Conservation (phyloP, 2,888 invertebrate genomes). For the Hydrotaea diabolus region DNA sequence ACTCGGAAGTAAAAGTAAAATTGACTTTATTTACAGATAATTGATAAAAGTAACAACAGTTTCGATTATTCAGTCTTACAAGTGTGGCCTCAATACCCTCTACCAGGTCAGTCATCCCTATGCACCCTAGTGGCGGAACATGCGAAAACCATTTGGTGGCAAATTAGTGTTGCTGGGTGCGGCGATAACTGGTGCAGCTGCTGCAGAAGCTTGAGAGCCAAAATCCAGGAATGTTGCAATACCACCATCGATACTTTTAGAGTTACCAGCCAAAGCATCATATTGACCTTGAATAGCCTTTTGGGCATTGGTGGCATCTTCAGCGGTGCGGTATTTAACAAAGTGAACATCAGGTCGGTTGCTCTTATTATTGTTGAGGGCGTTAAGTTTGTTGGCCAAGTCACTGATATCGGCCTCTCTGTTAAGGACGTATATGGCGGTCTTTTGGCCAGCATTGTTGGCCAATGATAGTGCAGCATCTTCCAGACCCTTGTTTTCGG, state of each 20-base stretch:
- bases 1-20: too few relatives aligned
- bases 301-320: conserved; percentile 10
- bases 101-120: background rate
- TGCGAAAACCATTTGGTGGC: background rate
- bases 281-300: conserved; percentile 1
- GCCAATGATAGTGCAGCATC: background rate
- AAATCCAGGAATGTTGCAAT: background rate
- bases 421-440: conserved; percentile 13
- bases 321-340: conserved; percentile 11
- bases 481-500: conserved; percentile 3
- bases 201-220: background rate
- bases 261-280: background rate
- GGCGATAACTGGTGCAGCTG: background rate
- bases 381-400: conserved; percentile 4
- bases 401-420: background rate
- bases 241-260: background rate
- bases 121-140: background rate
- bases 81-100: too few relatives aligned
- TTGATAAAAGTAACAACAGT: too few relatives aligned
- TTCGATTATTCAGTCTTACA: too few relatives aligned
- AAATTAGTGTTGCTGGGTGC: background rate
- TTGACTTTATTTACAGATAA: too few relatives aligned
- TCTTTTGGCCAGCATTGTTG: background rate
- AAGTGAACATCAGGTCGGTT: conserved; percentile 11
- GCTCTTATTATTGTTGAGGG: background rate